phyloP scores from a whole-genome alignment of 2,888 invertebrate species.

The Temnothorax ravouxi region DNA sequence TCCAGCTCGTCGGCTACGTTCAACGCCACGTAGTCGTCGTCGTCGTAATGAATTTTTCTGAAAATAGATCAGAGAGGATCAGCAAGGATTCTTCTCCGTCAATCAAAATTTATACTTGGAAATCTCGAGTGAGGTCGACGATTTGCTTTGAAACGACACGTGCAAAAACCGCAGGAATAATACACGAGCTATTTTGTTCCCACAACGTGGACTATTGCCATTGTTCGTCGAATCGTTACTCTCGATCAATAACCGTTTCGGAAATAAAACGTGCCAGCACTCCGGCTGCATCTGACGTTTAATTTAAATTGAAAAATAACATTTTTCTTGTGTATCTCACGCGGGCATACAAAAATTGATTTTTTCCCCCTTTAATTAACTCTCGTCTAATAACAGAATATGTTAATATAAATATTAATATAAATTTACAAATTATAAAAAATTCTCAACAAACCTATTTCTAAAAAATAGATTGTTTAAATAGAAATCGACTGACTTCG shows the following conservation, averaged over 20 bases:
- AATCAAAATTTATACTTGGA: neutral
- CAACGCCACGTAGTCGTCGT: constrained; percentile 87
- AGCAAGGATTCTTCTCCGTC: neutral
- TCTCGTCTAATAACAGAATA: neutral
- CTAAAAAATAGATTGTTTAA: neutral
- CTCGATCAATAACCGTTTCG: constrained; percentile 10
- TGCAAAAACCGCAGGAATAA: constrained; percentile 10
- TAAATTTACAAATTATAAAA: neutral
- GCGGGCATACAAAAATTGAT: neutral
- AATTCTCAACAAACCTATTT: neutral
- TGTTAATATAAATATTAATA: neutral
- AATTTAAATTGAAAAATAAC: constrained; percentile 39
- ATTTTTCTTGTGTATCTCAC: neutral
- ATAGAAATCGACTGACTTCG: neutral
- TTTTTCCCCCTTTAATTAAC: neutral
- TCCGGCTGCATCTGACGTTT: constrained; percentile 34
- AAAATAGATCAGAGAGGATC: constrained; percentile 49
- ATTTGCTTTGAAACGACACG: neutral
- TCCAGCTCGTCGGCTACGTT: constrained; percentile 87
- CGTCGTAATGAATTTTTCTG: constrained; percentile 87
- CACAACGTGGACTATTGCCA: constrained; percentile 2
- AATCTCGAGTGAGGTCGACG: neutral
- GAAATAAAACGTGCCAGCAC: constrained; percentile 16
- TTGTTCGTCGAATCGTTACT: constrained; percentile 19
- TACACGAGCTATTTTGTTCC: constrained; percentile 32